Base-by-base conservation (phyloP, 2,888 invertebrate genomes). In the Altica lythri region DNA sequence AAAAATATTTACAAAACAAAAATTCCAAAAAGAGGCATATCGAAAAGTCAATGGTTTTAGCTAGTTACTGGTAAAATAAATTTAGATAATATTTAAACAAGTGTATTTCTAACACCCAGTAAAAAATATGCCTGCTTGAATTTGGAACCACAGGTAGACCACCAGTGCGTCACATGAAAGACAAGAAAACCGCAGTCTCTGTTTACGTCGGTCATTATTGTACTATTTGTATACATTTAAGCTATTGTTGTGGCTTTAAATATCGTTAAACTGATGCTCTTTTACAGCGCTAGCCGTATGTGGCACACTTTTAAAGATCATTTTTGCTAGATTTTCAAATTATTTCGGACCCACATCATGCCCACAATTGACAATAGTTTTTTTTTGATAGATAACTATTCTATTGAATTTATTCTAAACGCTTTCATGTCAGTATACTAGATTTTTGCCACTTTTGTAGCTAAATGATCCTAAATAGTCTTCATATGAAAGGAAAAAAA, bases 181-280 rank as follows among this genome's bases (percentile, higher is more conserved):
- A 69, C 67, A 68, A 68, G 67, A 60, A 68, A 64, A 67, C 71
- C 69, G 64, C 70, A 67, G 67, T 62, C 69, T 68, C 63, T 73
- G 73, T 73, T 73, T 73, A 72, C 72, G 66, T 67, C 69, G 66
- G 71, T 74, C 71, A 74, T 74, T 74, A 74, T 72, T 69, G 68
- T 68, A 70, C 72, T 74, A 74, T 74, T 73, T 73, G 73, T 74
- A 74, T 72, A 74, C 73, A 73, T 65, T 66, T 62, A 60, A 51
- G 13, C 63, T 59, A 70, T 74, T 74, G 72, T 73, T 63, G 59
- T 49, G 46, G 44, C 38, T 62, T 61, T 68, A 70, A 71, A 68
- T 63, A 63, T 64, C 59, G 62, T 57, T 62, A 60, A 61, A 63
- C 55, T 61, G 52, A 37, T 67, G 62, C 59, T 59, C 59, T 60